Evolutionary conservation across 2,797 vertebrate genomes (phyloP), one percentile per base, ranked within the genome.

Genomic region (Podargus strigoides): DNA sequence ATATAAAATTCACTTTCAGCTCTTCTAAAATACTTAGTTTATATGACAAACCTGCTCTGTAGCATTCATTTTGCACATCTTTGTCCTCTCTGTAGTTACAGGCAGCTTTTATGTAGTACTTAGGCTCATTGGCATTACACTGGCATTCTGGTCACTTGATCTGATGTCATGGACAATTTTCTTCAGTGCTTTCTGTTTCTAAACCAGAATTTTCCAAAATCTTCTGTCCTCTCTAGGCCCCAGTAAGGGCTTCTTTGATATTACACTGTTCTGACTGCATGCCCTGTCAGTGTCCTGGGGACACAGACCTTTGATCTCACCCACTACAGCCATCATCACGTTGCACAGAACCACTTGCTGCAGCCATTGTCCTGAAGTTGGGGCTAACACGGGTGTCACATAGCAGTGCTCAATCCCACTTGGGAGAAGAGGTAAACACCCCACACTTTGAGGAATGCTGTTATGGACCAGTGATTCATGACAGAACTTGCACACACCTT

Each of bases 371-470:
- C 32, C 46, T 18, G 3, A 20, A 70, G 32, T 7, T 1, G 0
- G 20, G 34, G 27, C 9, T 56, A 63, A 47, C 0, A 0, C 0
- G 4, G 17, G 6, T n/a, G n/a, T n/a, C n/a, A n/a, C n/a, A n/a
- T 58, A 58, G n/a, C 37, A 56, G 17, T 5, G 9, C 42, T 55
- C 1, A 0, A 62, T 19, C 34, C 42, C 44, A 59, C 74, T 59
- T 10, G 15, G 49, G 37, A 60, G 42, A 60, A 41, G 15, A 26
- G 59, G 37, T 36, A 60, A 84, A 66, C 46, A 59, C 32, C 10
- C n/a, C 19, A 14, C 1, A 3, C 32, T 53, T 67, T 44, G 56
- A 79, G 41, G 62, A 90, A 59, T 0, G 3, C 39, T 70, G 32
- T 22, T 69, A 30, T 0, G 12, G 36, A 66, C 26, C 50, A n/a